Evolutionary conservation across 2,888 invertebrate genomes (phyloP).

Genomic region (Lutraria lutraria): DNA sequence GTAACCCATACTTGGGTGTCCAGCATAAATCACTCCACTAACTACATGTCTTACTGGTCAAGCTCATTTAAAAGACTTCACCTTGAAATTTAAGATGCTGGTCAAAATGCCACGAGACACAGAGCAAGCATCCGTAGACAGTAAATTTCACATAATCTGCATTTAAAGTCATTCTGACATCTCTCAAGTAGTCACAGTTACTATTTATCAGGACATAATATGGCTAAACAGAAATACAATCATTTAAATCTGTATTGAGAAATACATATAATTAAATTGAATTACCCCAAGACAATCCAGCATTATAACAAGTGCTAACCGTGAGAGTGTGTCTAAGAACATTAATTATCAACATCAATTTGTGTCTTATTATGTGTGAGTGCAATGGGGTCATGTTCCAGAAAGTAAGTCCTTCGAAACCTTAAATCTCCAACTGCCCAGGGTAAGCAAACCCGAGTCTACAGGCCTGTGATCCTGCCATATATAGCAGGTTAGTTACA

Average conservation of each 20-base stretch:
- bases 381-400: too few relatives aligned
- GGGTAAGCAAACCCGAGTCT: too few relatives aligned
- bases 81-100: conserved; percentile 38
- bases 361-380: too few relatives aligned
- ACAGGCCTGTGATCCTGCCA: too few relatives aligned
- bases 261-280: conserved; percentile 17
- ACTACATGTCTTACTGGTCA: conserved; percentile 25
- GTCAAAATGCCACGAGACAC: conserved; percentile 29
- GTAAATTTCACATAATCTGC: conserved; percentile 34
- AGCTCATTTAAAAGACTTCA: conserved; percentile 11
- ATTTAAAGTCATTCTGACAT: conserved; percentile 40
- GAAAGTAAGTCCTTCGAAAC: too few relatives aligned
- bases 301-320: background rate
- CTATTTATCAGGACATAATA: conserved; percentile 23
- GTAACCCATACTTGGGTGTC: conserved; percentile 47
- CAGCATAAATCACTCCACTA: conserved; percentile 39
- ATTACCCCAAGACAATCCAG: background rate
- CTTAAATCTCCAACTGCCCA: too few relatives aligned
- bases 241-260: conserved; percentile 20
- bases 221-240: background rate
- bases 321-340: background rate
- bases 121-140: conserved; percentile 5
- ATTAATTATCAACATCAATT: background rate
- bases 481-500: too few relatives aligned
- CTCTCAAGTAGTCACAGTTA: conserved; percentile 14